Base-by-base conservation (phyloP, 2,113 vertebrate species). In the Triplophysa siluroides region DNA sequence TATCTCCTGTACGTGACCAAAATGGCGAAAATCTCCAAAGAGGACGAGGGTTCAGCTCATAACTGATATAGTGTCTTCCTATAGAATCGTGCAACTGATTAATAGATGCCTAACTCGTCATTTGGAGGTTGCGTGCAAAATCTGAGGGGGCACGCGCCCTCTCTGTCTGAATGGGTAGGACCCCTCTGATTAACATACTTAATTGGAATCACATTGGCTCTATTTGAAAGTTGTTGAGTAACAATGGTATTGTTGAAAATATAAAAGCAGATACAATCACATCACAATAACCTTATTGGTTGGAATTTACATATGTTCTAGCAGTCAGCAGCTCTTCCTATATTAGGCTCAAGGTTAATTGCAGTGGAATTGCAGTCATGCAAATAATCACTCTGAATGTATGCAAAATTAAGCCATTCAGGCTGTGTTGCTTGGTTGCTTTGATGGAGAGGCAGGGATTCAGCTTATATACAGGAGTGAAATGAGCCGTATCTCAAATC, bases 141-240 rank as follows among this genome's bases (percentile, higher is more conserved):
- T 0, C n/a, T 29, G 29, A 29, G 0, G 4, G 29, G 4, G 4
- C 29, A 29, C 29, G 29, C 3, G 3, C 29, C 29, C 29, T 4
- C 29, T 29, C 29, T 29, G 29, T 29, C 4, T 29, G 29, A 29
- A 29, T 29, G 3, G 29, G 29, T 4, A 29, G 0, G 29, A 29
- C 29, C 29, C 24, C 29, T 29, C 4, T 29, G 29, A 29, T 29
- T 29, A 4, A 82, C 87, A 89, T 91, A 81, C 89, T 88, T 89
- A 87, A 90, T 87, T 83, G 82, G 75, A 38, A 61, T 85, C 76
- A 86, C 81, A 85, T 86, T 78, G 81, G 47, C 82, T 85, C 65
- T 86, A 78, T 88, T 86, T 85, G 87, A 87, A 90, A 92, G 90
- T 88, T 91, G 92, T 90, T 89, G 87, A 86, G 81, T 88, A 81